These are phyloP conservation scores for Puma concolor DNA, from an alignment of 2,113 vertebrate genomes.

Conservation along the genomic window DNA sequence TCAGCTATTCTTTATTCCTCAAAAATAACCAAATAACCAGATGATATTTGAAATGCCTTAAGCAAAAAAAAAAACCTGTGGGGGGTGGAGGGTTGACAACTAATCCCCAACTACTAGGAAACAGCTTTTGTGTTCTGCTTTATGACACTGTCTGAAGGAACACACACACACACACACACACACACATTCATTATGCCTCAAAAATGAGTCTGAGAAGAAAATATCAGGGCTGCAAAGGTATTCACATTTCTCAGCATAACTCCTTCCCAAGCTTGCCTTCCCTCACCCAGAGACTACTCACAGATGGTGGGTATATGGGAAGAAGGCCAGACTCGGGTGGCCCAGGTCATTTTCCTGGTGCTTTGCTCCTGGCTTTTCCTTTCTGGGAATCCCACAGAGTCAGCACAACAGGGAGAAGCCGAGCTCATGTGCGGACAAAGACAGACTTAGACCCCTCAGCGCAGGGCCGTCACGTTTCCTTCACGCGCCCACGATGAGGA, in stretches of 20 bases:
- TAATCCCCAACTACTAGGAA: not conserved
- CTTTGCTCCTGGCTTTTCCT: conserved; percentile 19
- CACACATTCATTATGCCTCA: not conserved
- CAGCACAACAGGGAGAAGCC: not conserved
- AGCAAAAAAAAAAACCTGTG: not conserved
- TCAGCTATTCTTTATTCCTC: not conserved
- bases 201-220: not conserved
- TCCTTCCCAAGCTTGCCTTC: not conserved
- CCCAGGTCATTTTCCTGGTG: not conserved
- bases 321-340: not conserved
- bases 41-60: not conserved
- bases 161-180: not conserved
- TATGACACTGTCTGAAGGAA: not conserved
- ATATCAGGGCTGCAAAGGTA: not conserved
- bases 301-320: not conserved
- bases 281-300: accelerated
- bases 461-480: not conserved
- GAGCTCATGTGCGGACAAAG: not conserved
- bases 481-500: accelerated
- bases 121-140: not conserved
- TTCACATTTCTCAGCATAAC: not conserved
- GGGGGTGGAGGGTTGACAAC: not conserved
- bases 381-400: conserved; percentile 17
- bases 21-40: not conserved
- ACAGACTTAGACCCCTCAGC: not conserved